Percentiles rank a stretch among this genome's conserved stretches.
These are phyloP conservation scores for Smithornis capensis DNA, from an alignment of 2,113 vertebrate genomes.

Conservation along the genomic window DNA sequence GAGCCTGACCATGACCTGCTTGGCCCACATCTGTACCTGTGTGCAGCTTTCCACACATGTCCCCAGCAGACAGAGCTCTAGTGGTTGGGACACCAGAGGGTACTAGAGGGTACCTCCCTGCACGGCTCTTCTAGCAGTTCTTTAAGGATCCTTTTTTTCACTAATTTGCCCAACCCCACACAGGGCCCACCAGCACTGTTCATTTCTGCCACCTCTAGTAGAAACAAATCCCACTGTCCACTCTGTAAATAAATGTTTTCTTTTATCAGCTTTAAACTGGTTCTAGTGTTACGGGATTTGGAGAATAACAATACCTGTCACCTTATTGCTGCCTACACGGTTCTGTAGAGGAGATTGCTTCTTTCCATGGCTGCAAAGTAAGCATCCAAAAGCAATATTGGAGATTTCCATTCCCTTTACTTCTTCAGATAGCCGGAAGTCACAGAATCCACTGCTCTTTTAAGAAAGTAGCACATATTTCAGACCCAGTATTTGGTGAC, in stretches of 20 bases:
- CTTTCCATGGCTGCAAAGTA: neutral
- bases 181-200: fast-evolving
- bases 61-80: neutral
- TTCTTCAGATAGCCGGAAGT: neutral
- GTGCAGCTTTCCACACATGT: fast-evolving
- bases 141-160: neutral
- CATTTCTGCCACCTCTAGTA: neutral
- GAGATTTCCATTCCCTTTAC: neutral
- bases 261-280: neutral
- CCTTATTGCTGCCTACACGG: neutral
- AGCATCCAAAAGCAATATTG: neutral
- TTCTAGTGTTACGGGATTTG: neutral
- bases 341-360: neutral
- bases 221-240: neutral
- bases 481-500: neutral
- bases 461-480: neutral
- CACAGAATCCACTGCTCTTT: neutral
- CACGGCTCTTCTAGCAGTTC: neutral
- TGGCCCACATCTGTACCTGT: fast-evolving
- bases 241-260: neutral
- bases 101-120: neutral
- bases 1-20: neutral
- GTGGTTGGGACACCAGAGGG: neutral
- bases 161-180: fast-evolving
- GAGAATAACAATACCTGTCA: neutral